These are phyloP conservation scores for Oreochromis tanganicae DNA, from an alignment of 2,113 vertebrate species.

Conservation along the genomic window DNA sequence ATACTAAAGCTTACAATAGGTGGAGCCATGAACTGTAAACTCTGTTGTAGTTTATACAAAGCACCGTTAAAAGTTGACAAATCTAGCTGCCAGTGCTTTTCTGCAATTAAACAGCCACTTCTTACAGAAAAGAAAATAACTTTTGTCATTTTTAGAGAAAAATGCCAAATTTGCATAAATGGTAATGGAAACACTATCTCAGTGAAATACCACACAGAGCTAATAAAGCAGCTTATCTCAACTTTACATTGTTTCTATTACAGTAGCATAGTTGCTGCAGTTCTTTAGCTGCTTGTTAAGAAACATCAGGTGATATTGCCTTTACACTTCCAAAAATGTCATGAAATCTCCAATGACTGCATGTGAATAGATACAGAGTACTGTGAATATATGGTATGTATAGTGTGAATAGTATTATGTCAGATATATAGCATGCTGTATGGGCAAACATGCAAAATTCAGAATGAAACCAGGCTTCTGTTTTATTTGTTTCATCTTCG, in stretches of 20 bases:
- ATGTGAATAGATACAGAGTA: background rate
- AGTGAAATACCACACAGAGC: background rate
- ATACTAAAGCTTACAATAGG: background rate
- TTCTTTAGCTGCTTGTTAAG: background rate
- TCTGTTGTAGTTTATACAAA: background rate
- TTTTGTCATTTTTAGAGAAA: background rate
- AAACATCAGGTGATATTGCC: background rate
- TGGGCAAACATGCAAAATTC: background rate
- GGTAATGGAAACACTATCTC: background rate
- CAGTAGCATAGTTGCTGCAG: background rate
- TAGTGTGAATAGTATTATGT: background rate
- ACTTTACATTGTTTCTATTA: background rate
- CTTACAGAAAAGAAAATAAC: accelerated
- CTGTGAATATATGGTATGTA: background rate
- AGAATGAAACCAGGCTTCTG: background rate
- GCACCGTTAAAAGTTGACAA: background rate
- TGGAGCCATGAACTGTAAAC: background rate
- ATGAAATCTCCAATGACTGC: accelerated
- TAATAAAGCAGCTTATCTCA: conserved; percentile 15
- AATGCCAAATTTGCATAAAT: background rate
- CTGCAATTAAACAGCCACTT: background rate
- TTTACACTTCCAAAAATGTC: background rate
- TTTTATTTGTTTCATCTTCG: accelerated
- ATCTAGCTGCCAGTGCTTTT: background rate
- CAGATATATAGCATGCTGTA: background rate